Evolutionary conservation across 1,140 invertebrate species (phyloP).

Genomic region (Acromyrmex charruanus): DNA sequence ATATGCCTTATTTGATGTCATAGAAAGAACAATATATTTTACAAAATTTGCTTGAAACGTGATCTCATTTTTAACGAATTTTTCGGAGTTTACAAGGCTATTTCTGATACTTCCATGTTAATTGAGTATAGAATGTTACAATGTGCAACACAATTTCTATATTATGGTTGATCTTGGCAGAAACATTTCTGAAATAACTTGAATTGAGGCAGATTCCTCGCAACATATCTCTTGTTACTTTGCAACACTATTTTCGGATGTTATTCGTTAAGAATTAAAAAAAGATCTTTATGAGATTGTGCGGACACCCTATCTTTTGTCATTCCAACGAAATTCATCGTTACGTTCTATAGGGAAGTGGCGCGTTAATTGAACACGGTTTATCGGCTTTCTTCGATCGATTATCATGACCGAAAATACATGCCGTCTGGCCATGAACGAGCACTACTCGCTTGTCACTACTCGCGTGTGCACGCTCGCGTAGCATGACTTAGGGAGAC

Average conservation of each 20-base stretch:
- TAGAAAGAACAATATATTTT: not conserved
- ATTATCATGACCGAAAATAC: constrained; percentile 69
- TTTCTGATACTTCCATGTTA: not conserved
- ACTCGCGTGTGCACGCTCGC: constrained; percentile 71
- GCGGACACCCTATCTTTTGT: constrained; percentile 16
- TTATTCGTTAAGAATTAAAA: constrained; percentile 34
- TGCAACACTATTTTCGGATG: not conserved
- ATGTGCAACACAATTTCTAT: constrained; percentile 1
- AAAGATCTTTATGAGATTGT: not conserved
- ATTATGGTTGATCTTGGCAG: constrained; percentile 24
- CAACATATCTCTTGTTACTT: constrained; percentile 5
- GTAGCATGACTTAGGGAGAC: constrained; percentile 79
- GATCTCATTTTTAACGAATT: not conserved
- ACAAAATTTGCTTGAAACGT: not conserved
- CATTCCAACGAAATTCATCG: constrained; percentile 68
- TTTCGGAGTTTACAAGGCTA: constrained; percentile 5
- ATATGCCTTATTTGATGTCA: not conserved
- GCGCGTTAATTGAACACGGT: constrained; percentile 74
- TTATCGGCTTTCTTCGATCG: constrained; percentile 71
- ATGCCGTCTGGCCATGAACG: constrained; percentile 43
- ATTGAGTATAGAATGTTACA: constrained; percentile 1
- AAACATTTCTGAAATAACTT: constrained; percentile 33
- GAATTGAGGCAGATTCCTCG: not conserved
- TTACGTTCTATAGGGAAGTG: constrained; percentile 59
- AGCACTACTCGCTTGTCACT: constrained; percentile 26